Evolutionary conservation across 2,113 vertebrate species (phyloP).

Genomic region (Forbesichthys agassizii): DNA sequence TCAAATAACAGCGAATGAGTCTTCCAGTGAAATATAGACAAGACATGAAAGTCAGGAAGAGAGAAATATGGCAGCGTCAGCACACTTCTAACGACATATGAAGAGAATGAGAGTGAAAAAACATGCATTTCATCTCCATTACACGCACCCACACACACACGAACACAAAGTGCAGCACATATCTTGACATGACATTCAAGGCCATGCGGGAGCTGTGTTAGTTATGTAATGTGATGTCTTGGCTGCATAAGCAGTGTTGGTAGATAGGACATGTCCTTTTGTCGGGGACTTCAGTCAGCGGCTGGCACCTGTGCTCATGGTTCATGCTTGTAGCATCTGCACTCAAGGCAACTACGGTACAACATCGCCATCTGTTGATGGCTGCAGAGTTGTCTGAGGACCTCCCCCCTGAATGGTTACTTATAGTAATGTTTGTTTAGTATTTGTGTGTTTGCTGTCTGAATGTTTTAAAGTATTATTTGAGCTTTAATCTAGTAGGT

Average conservation of each 20-base stretch:
- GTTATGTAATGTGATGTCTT: slow-evolving; percentile 41
- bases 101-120: neutral
- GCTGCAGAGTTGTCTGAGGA: no score
- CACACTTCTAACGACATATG: neutral
- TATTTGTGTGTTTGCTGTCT: no score
- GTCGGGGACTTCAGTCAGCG: slow-evolving; percentile 49
- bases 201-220: slow-evolving; percentile 23
- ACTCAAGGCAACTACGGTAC: slow-evolving; percentile 29
- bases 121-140: slow-evolving; percentile 1
- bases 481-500: no score
- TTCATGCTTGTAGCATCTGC: neutral
- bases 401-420: no score
- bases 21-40: neutral
- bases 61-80: neutral
- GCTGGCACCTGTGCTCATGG: slow-evolving; percentile 23
- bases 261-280: slow-evolving; percentile 33
- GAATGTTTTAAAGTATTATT: no score
- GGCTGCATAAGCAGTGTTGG: slow-evolving; percentile 41
- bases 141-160: slow-evolving; percentile 14
- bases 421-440: no score
- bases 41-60: neutral
- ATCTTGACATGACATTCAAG: slow-evolving; percentile 24
- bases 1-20: no score
- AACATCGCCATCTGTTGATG: slow-evolving; percentile 71
- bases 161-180: slow-evolving; percentile 9